Conservation (phyloP, 2,113 vertebrate species). For the Ovis canadensis region DNA sequence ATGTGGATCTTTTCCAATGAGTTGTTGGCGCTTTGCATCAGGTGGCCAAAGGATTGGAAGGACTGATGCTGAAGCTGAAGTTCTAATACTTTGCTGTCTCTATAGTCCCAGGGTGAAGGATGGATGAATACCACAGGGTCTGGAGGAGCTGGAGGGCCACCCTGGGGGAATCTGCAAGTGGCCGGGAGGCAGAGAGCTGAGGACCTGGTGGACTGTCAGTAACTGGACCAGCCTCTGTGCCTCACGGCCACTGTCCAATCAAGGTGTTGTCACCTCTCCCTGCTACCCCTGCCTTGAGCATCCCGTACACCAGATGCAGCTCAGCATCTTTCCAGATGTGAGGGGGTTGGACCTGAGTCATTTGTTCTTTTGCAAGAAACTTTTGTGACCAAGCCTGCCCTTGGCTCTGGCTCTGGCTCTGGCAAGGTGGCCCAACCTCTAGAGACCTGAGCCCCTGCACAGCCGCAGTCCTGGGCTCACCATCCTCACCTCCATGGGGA, state of each 20-base stretch:
- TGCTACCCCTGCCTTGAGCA: background rate
- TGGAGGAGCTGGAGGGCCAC: background rate
- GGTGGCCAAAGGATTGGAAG: background rate
- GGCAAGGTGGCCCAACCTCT: background rate
- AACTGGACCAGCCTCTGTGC: background rate
- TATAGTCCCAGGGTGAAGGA: background rate
- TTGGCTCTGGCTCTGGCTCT: background rate
- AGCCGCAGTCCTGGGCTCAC: background rate
- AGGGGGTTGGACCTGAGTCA: background rate
- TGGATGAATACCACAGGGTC: rapidly evolving
- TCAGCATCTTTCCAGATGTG: background rate
- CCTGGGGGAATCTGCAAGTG: background rate
- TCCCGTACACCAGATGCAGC: background rate
- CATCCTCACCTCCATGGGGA: rapidly evolving
- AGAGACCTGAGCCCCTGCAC: background rate
- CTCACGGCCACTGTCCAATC: background rate
- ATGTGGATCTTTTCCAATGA: background rate
- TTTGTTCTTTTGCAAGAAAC: background rate
- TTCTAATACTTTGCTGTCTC: background rate
- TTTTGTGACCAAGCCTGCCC: background rate
- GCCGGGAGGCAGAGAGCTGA: background rate
- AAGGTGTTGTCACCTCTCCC: background rate
- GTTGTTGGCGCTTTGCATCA: background rate
- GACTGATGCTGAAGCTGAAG: background rate
- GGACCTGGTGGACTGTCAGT: no score